Percentiles rank a stretch among this genome's conserved stretches.
Conservation (phyloP, 2,113 vertebrate species). For the Halcyon malimbica region DNA sequence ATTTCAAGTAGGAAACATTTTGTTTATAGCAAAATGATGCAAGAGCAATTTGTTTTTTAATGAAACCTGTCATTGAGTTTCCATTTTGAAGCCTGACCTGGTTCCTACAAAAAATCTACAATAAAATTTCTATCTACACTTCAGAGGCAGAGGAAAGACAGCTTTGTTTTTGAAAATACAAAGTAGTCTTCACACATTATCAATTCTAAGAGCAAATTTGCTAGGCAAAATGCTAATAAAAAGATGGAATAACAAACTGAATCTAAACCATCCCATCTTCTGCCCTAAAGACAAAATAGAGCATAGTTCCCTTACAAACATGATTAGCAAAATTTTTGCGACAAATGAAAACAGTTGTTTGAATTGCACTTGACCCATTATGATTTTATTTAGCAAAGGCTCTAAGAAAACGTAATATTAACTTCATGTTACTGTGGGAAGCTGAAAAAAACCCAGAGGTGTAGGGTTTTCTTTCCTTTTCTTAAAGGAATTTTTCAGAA, state of each 20-base stretch:
- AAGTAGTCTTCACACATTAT: not conserved
- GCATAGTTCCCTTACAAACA: not conserved
- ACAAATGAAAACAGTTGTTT: not conserved
- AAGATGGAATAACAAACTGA: not conserved
- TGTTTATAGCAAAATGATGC: not conserved
- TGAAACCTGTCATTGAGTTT: not conserved
- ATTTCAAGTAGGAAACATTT: not conserved
- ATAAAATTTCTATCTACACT: not conserved
- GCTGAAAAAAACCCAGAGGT: not conserved
- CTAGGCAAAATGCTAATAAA: not conserved
- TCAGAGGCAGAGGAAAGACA: not conserved
- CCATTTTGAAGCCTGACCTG: not conserved
- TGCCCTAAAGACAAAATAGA: not conserved
- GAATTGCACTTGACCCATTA: not conserved
- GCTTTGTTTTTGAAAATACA: not conserved
- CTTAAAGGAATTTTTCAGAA: not conserved
- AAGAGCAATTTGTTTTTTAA: not conserved
- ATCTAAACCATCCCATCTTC: not conserved
- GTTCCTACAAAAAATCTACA: not conserved
- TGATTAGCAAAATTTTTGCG: not conserved
- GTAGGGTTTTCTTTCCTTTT: not conserved
- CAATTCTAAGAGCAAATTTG: not conserved
- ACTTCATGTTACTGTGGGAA: not conserved
- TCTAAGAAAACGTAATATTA: not conserved
- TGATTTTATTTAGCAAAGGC: not conserved